phyloP scores from a whole-genome alignment of 2,888 invertebrate species.

The Hypena proboscidalis region DNA sequence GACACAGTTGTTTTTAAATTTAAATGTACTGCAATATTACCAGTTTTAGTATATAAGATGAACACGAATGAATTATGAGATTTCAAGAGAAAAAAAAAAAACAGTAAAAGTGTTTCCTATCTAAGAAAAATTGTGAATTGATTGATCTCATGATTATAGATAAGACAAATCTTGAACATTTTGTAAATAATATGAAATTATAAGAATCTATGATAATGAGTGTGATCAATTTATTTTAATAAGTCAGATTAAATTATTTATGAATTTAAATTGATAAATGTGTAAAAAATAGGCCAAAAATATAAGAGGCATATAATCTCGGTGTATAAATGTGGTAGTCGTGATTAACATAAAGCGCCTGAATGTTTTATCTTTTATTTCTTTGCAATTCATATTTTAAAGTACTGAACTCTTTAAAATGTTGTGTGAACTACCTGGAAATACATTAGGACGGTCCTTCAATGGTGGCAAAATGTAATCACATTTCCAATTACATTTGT shows the following conservation, averaged over 20 bases:
- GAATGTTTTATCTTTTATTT: no score
- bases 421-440: no score
- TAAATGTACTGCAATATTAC: conserved; percentile 4
- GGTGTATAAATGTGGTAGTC: conserved; percentile 15
- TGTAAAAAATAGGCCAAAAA: conserved; percentile 5
- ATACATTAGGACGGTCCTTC: no score
- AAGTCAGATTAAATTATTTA: conserved; percentile 14
- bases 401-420: no score
- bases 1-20: no score
- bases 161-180: conserved; percentile 55
- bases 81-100: conserved; percentile 14
- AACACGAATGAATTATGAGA: conserved; percentile 7
- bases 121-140: conserved; percentile 21
- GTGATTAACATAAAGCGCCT: conserved; percentile 21
- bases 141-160: conserved; percentile 29
- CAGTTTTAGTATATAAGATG: neutral
- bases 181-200: conserved; percentile 64
- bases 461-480: no score
- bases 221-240: conserved; percentile 47
- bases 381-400: no score
- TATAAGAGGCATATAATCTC: conserved; percentile 15
- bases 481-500: no score
- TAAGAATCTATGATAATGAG: conserved; percentile 48
- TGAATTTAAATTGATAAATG: conserved; percentile 13
- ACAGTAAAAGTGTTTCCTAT: conserved; percentile 18